Conservation (phyloP, 2,888 invertebrate genomes). For the Abrostola triplasia region DNA sequence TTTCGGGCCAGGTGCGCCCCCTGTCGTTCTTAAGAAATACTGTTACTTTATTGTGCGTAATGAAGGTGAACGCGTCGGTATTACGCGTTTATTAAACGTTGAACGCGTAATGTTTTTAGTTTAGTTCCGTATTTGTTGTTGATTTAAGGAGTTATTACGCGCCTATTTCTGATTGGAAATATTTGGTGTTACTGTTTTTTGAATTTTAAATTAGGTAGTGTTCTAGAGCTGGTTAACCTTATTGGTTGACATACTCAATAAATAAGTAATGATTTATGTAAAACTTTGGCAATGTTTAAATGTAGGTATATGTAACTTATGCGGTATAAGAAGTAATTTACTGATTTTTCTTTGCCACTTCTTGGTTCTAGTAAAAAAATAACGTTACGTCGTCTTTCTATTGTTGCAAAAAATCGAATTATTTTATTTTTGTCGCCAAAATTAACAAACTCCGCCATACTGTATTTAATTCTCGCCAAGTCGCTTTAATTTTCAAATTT, state of each 20-base stretch:
- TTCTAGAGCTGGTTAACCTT: no score
- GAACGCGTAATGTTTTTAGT: background rate
- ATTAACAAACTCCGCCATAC: constrained; percentile 68
- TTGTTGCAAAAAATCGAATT: background rate
- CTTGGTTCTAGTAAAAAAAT: no score
- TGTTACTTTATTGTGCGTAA: constrained; percentile 62
- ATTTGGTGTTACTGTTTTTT: no score
- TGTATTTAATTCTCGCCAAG: constrained; percentile 84
- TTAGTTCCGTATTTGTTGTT: constrained; percentile 8
- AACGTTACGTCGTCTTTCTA: background rate
- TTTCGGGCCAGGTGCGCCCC: constrained; percentile 78
- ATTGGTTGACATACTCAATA: no score
- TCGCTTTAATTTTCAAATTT: constrained; percentile 85
- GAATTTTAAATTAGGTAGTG: no score
- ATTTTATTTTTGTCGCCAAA: constrained; percentile 45
- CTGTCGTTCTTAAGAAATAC: constrained; percentile 68
- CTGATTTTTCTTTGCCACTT: no score
- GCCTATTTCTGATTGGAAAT: background rate
- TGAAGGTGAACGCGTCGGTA: constrained; percentile 41
- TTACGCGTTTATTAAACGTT: constrained; percentile 39
- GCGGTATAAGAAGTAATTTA: no score
- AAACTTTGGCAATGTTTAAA: no score
- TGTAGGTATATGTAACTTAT: no score
- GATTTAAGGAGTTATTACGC: background rate
- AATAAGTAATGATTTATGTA: no score